Percentiles rank a stretch among this genome's conserved stretches.
Conservation (phyloP, 2,888 invertebrate species). For the Prosopocoilus inquinatus region DNA sequence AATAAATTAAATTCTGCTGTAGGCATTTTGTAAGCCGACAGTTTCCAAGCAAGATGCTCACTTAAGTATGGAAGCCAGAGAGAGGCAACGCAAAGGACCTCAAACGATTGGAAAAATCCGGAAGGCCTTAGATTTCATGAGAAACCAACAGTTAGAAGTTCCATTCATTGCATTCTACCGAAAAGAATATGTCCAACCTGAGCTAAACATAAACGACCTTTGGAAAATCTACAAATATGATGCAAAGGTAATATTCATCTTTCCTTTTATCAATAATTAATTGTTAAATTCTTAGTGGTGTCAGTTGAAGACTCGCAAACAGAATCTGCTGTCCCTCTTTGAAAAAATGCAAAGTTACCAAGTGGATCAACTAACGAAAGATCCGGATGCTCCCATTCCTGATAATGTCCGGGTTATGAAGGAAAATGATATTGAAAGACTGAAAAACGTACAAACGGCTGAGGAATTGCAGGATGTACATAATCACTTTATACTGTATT, state of each 20-base stretch:
- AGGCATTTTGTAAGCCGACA: constrained; percentile 79
- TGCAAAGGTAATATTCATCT: constrained; percentile 22
- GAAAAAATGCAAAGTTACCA: constrained; percentile 93
- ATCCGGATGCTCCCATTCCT: constrained; percentile 80
- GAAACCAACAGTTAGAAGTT: constrained; percentile 93
- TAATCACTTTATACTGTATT: constrained; percentile 90
- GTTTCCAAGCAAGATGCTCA: constrained; percentile 76
- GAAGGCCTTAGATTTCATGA: constrained; percentile 92
- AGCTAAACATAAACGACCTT: constrained; percentile 89
- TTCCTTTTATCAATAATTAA: neutral
- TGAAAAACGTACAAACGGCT: constrained; percentile 74
- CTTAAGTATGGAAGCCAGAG: constrained; percentile 54
- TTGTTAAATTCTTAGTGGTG: constrained; percentile 66
- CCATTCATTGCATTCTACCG: constrained; percentile 98
- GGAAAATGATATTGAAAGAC: constrained; percentile 80
- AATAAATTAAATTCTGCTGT: constrained; percentile 6
- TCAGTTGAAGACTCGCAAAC: constrained; percentile 80
- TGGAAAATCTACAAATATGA: constrained; percentile 87
- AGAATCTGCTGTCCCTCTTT: constrained; percentile 76
- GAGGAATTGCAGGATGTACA: constrained; percentile 94
- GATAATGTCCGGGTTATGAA: constrained; percentile 79
- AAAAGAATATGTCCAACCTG: constrained; percentile 95
- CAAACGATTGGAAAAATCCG: constrained; percentile 85
- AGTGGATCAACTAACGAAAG: constrained; percentile 74
- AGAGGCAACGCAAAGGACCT: constrained; percentile 62